phyloP scores from a whole-genome alignment of 1,140 invertebrate species.

The Bombus picipes region DNA sequence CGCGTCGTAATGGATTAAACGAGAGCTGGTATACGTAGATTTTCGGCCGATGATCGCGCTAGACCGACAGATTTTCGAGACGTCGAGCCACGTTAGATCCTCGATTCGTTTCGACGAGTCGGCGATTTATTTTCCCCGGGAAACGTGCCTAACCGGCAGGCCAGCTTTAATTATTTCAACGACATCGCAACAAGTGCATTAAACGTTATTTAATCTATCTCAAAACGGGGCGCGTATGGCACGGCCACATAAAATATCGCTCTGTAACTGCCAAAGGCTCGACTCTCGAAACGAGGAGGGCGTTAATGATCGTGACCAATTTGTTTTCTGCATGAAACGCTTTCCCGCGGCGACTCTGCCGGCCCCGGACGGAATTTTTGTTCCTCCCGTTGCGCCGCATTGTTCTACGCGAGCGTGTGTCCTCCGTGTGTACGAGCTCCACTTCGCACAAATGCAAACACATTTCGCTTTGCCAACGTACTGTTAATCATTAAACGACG shows the following conservation, averaged over 20 bases:
- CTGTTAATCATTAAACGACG: background rate
- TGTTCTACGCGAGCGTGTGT: slow-evolving; percentile 22
- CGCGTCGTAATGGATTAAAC: background rate
- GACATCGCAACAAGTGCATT: slow-evolving; percentile 53
- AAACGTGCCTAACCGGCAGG: slow-evolving; percentile 27
- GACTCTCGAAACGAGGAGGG: slow-evolving; percentile 42
- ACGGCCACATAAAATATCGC: slow-evolving; percentile 50
- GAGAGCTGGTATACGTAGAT: too few species aligned
- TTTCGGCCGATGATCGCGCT: too few species aligned
- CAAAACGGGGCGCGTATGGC: slow-evolving; percentile 17
- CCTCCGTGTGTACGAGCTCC: background rate
- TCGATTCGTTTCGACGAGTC: slow-evolving; percentile 6
- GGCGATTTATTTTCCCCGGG: slow-evolving; percentile 1
- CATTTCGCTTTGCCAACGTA: background rate
- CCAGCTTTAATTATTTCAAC: slow-evolving; percentile 48
- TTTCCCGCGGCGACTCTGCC: slow-evolving; percentile 56
- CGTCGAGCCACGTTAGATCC: too few species aligned
- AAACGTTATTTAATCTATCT: slow-evolving; percentile 57
- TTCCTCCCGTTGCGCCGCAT: slow-evolving; percentile 26
- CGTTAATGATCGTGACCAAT: slow-evolving; percentile 68
- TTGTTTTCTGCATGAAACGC: slow-evolving; percentile 63
- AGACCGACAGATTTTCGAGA: background rate
- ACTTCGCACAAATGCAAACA: slow-evolving; percentile 22
- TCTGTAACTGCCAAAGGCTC: slow-evolving; percentile 52
- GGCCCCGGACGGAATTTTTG: slow-evolving; percentile 48